Conservation (phyloP, 1,140 invertebrate species). For the Drosophila kikkawai region DNA sequence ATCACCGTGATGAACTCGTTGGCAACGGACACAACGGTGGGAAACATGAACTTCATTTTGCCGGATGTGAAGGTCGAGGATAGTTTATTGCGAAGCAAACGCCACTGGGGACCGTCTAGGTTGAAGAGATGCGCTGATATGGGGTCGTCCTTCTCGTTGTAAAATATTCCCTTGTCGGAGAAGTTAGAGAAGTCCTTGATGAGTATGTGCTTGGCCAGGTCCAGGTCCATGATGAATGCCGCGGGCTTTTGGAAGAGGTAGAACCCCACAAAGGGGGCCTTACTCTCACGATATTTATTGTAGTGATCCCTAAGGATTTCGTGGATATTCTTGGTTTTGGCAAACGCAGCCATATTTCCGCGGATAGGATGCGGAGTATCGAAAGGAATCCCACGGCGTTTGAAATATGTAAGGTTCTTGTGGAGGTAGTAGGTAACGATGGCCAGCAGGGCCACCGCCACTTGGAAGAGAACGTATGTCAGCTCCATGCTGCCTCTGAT, state of each 20-base stretch:
- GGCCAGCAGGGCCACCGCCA: conserved; percentile 38
- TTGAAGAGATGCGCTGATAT: conserved; percentile 85
- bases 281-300: conserved; percentile 61
- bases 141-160: conserved; percentile 85
- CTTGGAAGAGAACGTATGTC: conserved; percentile 45
- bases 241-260: conserved; percentile 85
- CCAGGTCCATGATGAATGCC: conserved; percentile 86
- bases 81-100: conserved; percentile 86
- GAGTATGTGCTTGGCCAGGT: conserved; percentile 87
- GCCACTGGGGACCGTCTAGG: conserved; percentile 86
- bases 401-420: conserved; percentile 64
- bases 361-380: conserved; percentile 58
- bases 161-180: conserved; percentile 84
- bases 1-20: conserved; percentile 55
- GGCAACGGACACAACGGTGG: conserved; percentile 68
- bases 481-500: conserved; percentile 21
- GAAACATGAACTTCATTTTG: conserved; percentile 87
- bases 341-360: conserved; percentile 65
- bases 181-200: conserved; percentile 87
- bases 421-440: conserved; percentile 24
- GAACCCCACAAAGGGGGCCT: conserved; percentile 74
- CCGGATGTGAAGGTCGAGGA: conserved; percentile 87
- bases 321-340: conserved; percentile 15
- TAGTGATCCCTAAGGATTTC: conserved; percentile 55
- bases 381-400: conserved; percentile 77